Evolutionary conservation across 2,797 vertebrate species (phyloP), one percentile per base, ranked within the genome.

Genomic region (Chrosomus eos): DNA sequence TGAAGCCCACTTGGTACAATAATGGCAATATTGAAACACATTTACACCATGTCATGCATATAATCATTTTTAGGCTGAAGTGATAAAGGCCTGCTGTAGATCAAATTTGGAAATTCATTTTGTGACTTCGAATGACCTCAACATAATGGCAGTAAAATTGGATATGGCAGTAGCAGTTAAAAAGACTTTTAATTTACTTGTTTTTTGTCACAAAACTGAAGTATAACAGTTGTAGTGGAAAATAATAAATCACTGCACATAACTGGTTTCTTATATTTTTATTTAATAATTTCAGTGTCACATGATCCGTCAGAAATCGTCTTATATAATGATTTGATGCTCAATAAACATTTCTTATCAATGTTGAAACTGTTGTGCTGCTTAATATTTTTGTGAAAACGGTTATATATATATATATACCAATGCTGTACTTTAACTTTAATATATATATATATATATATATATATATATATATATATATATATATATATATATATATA

Each of bases 71-170:
- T 28, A 28, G 6, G 18, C 9, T 66, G 6, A 64, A 66, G 40
- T 48, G 43, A 80, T 67, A 67, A 64, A 66, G 26, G 10, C 53
- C 23, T 1, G 14, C 14, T 72, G 13, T 1, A 26, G 53, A 77
- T 60, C 33, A 77, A 26, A 60, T 66, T 64, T 45, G 43, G 19
- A 80, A 67, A 79, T 66, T 79, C 36, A 66, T 66, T 79, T 79
- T 66, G 38, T 2, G 58, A 64, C 26, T 78, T 64, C 1, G 3
- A 66, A 66, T 51, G 43, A 36, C 43, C 62, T 51, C 28, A 51
- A 40, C n/a, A 33, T 73, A 73, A 80, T 7, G 23, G 43, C 67
- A n/a, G n/a, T n/a, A n/a, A n/a, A n/a, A n/a, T n/a, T n/a, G n/a
- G 62, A 67, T 40, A 40, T 16, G 53, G 62, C 45, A 36, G 7